Evolutionary conservation across 1,140 invertebrate species (phyloP).

Genomic region (Drosophila melanogaster): Release_6_plus_ISO1_MT NC_004354.4:11460501-11461000

Average conservation of each 20-base stretch:
- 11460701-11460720: slow-evolving; percentile 17
- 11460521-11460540: slow-evolving; percentile 10
- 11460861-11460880: slow-evolving; percentile 18
- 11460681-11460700: slow-evolving; percentile 15
- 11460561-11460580: slow-evolving; percentile 38
- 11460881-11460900: slow-evolving; percentile 41
- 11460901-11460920: slow-evolving; percentile 29
- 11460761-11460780: slow-evolving; percentile 75
- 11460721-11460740: slow-evolving; percentile 37
- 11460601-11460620: slow-evolving; percentile 73
- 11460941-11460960: neutral
- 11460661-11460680: slow-evolving; percentile 24
- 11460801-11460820: slow-evolving; percentile 45
- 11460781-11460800: slow-evolving; percentile 77
- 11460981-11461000: slow-evolving; percentile 61
- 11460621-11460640: slow-evolving; percentile 63
- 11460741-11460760: slow-evolving; percentile 28
- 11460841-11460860: neutral
- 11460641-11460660: slow-evolving; percentile 33
- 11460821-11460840: slow-evolving; percentile 7
- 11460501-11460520: too few relatives aligned
- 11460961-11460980: slow-evolving; percentile 45
- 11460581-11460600: slow-evolving; percentile 53
- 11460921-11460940: slow-evolving; percentile 1
- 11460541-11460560: slow-evolving; percentile 21